phyloP scores from a whole-genome alignment of 2,797 vertebrate genomes.

The Ctenopoma multispine region DNA sequence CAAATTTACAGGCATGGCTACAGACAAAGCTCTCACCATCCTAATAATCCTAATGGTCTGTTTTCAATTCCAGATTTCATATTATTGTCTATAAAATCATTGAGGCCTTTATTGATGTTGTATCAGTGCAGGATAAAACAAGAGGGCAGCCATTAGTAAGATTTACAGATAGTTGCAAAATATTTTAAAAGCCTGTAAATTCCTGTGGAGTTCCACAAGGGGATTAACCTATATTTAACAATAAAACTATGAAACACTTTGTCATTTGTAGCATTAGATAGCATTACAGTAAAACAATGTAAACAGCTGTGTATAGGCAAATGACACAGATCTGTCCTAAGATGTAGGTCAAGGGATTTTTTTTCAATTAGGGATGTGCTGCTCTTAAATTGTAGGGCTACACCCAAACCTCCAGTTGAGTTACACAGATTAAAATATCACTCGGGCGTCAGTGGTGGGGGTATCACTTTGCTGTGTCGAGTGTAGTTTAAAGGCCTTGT shows the following conservation, averaged over 20 bases:
- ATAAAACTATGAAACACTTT: slow-evolving; percentile 43
- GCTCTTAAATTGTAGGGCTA: slow-evolving; percentile 5
- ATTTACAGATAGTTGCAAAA: slow-evolving; percentile 68
- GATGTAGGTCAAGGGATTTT: slow-evolving; percentile 74
- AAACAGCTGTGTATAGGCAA: slow-evolving; percentile 52
- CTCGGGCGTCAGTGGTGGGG: slow-evolving; percentile 8
- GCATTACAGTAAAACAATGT: slow-evolving; percentile 53
- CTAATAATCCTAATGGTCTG: slow-evolving; percentile 7
- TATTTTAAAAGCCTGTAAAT: slow-evolving; percentile 74
- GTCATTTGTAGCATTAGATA: slow-evolving; percentile 51
- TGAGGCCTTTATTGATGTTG: slow-evolving; percentile 28
- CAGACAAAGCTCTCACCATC: background rate
- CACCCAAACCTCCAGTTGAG: slow-evolving; percentile 43
- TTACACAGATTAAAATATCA: slow-evolving; percentile 66
- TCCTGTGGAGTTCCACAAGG: slow-evolving; percentile 68
- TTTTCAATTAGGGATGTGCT: slow-evolving; percentile 50
- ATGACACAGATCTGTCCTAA: slow-evolving; percentile 57
- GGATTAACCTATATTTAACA: slow-evolving; percentile 78
- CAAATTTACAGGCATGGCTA: background rate
- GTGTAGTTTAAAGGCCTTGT: slow-evolving; percentile 47
- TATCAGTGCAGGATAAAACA: slow-evolving; percentile 45
- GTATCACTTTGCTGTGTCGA: slow-evolving; percentile 30
- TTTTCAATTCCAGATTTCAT: slow-evolving; percentile 9
- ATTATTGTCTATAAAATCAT: slow-evolving; percentile 10
- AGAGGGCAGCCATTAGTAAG: slow-evolving; percentile 55